Percentiles rank a stretch among this genome's conserved stretches.
phyloP scores from a whole-genome alignment of 1,140 invertebrate genomes.

The Galendromus occidentalis region DNA sequence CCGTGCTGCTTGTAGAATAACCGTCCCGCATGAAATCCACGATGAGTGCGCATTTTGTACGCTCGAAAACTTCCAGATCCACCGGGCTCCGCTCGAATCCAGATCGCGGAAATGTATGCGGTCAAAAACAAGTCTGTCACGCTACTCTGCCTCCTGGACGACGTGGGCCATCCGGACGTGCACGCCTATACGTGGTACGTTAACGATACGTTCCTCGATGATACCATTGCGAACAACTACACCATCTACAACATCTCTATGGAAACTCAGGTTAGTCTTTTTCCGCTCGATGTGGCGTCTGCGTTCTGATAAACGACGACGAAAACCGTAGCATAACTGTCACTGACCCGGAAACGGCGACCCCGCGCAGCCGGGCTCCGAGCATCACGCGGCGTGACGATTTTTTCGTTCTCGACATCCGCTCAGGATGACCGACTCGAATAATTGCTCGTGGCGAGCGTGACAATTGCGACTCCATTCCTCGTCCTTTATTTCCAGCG shows the following conservation, averaged over 20 bases:
- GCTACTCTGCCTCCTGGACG: neutral
- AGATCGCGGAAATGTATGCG: neutral
- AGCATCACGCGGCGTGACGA: no score
- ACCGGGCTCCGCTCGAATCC: neutral
- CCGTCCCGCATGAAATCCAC: conserved; percentile 15
- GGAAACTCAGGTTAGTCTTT: conserved; percentile 44
- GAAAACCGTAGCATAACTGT: no score
- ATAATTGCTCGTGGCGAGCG: no score
- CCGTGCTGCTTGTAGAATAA: conserved; percentile 12
- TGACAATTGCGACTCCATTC: no score
- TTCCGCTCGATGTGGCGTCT: no score
- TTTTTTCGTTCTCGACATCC: no score
- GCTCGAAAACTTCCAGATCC: neutral
- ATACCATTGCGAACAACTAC: conserved; percentile 43
- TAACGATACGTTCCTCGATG: conserved; percentile 35
- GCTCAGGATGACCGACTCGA: no score
- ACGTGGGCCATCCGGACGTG: conserved; percentile 5
- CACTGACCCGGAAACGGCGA: no score
- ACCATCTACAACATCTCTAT: conserved; percentile 55
- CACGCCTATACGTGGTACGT: conserved; percentile 5
- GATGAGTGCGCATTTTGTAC: neutral
- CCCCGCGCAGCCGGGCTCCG: no score
- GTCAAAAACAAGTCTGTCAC: conserved; percentile 8
- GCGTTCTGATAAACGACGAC: no score
- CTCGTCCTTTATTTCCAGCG: neutral